phyloP scores from a whole-genome alignment of 2,113 vertebrate genomes.

The Phycodurus eques region DNA sequence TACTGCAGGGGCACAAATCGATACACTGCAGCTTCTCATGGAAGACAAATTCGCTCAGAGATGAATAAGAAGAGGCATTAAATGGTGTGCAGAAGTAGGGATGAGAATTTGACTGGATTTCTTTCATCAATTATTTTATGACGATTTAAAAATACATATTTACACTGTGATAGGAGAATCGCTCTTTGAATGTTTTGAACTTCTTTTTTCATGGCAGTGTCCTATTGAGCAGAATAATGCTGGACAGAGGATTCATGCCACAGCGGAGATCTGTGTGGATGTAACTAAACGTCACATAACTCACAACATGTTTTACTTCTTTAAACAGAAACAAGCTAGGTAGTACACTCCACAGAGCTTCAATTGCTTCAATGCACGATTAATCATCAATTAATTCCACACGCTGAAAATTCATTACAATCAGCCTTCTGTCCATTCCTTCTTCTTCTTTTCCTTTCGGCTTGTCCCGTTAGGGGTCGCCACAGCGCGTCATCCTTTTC shows the following conservation, averaged over 20 bases:
- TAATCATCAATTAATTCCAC: neutral
- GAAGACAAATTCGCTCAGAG: conserved; percentile 7
- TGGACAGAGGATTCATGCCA: neutral
- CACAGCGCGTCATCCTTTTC: too few species aligned
- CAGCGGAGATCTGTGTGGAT: neutral
- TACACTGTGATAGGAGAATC: neutral
- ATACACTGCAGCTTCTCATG: conserved; percentile 21
- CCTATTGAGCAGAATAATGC: neutral
- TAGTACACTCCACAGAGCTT: neutral
- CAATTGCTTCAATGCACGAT: neutral
- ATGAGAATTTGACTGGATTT: neutral
- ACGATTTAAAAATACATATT: neutral
- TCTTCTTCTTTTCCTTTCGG: too few species aligned
- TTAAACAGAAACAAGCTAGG: neutral
- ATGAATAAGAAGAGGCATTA: conserved; percentile 12
- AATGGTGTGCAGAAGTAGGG: conserved; percentile 7
- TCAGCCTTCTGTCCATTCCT: neutral
- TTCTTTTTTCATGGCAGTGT: neutral
- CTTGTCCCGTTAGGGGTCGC: too few species aligned
- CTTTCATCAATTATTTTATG: neutral
- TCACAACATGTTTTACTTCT: neutral
- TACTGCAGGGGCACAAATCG: conserved; percentile 24
- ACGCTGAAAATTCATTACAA: neutral
- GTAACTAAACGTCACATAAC: neutral
- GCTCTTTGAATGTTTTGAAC: neutral